A percentile compares a stretch with the other conserved stretches of the same genome.
These are phyloP conservation scores for Rhabditoides inermis DNA, from an alignment of 2,888 invertebrate genomes.

Conservation along the genomic window DNA sequence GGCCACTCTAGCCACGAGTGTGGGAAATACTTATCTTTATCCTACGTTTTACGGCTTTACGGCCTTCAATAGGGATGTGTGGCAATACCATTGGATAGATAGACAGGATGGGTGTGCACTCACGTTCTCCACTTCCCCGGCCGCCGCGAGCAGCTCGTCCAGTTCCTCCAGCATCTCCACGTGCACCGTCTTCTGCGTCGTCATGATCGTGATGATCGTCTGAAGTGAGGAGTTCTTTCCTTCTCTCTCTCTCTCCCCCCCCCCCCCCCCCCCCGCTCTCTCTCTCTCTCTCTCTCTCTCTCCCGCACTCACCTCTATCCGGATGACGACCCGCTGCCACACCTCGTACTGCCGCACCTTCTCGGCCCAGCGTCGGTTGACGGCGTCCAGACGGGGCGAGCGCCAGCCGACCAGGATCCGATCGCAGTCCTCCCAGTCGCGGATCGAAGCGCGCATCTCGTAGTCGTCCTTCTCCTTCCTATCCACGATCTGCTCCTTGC, in stretches of 20 bases:
- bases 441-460: conserved; percentile 29
- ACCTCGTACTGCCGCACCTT: conserved; percentile 17
- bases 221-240: too few relatives aligned
- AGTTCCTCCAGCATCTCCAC: conserved; percentile 18
- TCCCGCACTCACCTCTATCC: too few relatives aligned
- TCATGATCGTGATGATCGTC: too few relatives aligned
- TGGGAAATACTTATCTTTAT: too few relatives aligned
- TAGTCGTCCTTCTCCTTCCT: conserved; percentile 29
- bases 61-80: too few relatives aligned
- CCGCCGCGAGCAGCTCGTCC: not conserved
- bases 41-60: too few relatives aligned
- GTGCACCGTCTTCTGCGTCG: too few relatives aligned
- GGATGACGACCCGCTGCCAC: conserved; percentile 11
- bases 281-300: not conserved
- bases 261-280: too few relatives aligned
- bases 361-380: conserved; percentile 1
- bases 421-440: conserved; percentile 37
- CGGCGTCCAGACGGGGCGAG: not conserved
- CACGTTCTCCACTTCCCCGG: not conserved
- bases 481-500: conserved; percentile 26
- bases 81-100: too few relatives aligned
- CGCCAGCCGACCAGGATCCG: conserved; percentile 19
- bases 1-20: too few relatives aligned
- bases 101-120: not conserved
- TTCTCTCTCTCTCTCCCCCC: too few relatives aligned